These are phyloP conservation scores for Connochaetes taurinus DNA, from an alignment of 2,113 vertebrate genomes.

Conservation along the genomic window DNA sequence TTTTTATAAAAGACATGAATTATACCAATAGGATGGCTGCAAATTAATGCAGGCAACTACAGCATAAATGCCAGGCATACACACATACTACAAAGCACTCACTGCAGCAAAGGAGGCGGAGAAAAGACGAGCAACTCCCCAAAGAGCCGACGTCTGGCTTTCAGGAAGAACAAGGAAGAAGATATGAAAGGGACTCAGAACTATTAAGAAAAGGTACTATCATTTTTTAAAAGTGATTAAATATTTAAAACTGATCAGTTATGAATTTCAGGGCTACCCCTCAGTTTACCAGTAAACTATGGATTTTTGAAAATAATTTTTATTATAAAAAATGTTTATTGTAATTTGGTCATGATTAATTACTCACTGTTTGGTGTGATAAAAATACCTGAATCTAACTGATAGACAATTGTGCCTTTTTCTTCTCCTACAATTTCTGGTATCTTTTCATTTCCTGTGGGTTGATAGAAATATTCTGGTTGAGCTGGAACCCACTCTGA, in stretches of 20 bases:
- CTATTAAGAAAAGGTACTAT: background rate
- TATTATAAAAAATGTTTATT: background rate
- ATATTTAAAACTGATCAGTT: background rate
- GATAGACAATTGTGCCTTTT: conserved; percentile 83
- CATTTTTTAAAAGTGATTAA: background rate
- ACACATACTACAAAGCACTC: background rate
- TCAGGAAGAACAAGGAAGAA: background rate
- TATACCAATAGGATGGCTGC: background rate
- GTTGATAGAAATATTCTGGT: conserved; percentile 88
- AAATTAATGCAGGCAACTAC: background rate
- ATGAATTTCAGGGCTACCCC: background rate
- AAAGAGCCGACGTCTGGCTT: background rate
- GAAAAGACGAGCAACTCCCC: background rate
- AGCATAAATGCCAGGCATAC: background rate
- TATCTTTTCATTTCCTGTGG: conserved; percentile 71
- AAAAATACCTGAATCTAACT: conserved; percentile 82
- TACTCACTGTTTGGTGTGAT: background rate
- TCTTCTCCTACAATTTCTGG: conserved; percentile 69
- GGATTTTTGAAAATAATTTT: background rate
- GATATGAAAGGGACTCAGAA: background rate
- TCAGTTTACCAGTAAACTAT: background rate
- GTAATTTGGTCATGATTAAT: background rate
- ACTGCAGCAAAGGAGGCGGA: background rate
- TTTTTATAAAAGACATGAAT: background rate
- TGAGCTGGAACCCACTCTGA: conserved; percentile 89